Evolutionary conservation across 2,797 vertebrate genomes (phyloP).

Genomic region (Masticophis lateralis): DNA sequence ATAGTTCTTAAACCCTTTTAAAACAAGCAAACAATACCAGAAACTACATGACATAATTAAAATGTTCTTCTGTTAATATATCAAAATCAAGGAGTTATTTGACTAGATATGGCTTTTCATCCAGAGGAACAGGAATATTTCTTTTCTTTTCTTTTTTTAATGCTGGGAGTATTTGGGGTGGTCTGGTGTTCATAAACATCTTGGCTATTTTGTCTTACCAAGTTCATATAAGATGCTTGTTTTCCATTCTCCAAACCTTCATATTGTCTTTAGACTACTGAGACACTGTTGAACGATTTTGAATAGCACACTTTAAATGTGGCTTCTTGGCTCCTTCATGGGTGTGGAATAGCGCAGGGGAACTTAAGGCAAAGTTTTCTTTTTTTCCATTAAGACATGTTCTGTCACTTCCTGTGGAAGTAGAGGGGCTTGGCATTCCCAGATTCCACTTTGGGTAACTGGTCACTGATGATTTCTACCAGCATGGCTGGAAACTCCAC

Average conservation of each 20-base stretch:
- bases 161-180: constrained; percentile 62
- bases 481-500: constrained; percentile 99
- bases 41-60: constrained; percentile 82
- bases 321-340: constrained; percentile 73
- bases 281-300: constrained; percentile 64
- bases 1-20: constrained; percentile 79
- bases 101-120: constrained; percentile 99
- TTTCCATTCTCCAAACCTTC: constrained; percentile 66
- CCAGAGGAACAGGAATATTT: constrained; percentile 81
- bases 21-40: constrained; percentile 79
- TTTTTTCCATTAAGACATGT: constrained; percentile 62
- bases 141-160: constrained; percentile 41
- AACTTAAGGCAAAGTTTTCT: constrained; percentile 82
- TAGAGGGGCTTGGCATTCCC: constrained; percentile 94
- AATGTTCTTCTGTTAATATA: constrained; percentile 81
- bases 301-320: constrained; percentile 68
- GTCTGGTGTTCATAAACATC: constrained; percentile 48
- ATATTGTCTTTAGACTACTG: constrained; percentile 64
- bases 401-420: constrained; percentile 98
- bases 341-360: constrained; percentile 74
- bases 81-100: constrained; percentile 84
- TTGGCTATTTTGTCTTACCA: constrained; percentile 55
- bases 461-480: constrained; percentile 99
- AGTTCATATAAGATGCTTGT: constrained; percentile 53
- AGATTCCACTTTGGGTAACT: constrained; percentile 99